Conservation (phyloP, 2,888 invertebrate genomes). For the Caenorhabditis macrosperma region DNA sequence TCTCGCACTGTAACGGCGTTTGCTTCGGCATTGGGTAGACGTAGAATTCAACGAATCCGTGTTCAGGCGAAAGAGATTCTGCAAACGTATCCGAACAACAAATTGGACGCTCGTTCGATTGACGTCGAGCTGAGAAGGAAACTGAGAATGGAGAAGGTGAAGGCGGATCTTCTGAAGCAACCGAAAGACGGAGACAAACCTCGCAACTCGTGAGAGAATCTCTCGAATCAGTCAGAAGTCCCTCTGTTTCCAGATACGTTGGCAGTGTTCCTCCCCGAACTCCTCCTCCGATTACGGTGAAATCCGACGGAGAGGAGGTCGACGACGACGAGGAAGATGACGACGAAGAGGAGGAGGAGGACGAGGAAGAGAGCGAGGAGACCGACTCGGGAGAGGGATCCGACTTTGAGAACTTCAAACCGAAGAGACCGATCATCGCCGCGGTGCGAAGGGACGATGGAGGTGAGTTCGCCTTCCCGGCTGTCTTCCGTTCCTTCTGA, state of each 20-base stretch:
- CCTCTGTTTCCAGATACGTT: constrained; percentile 56
- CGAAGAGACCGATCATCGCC: constrained; percentile 57
- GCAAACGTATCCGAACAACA: constrained; percentile 58
- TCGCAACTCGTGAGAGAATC: constrained; percentile 29
- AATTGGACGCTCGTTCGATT: constrained; percentile 39
- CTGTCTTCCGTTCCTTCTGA: not conserved
- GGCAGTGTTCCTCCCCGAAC: constrained; percentile 73
- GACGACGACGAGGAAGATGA: constrained; percentile 76
- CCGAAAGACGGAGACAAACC: constrained; percentile 59
- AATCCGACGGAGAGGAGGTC: constrained; percentile 69
- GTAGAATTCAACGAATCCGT: not conserved
- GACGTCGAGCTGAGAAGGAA: constrained; percentile 56
- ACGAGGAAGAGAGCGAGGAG: constrained; percentile 52
- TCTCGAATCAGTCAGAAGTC: not conserved
- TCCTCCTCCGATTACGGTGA: constrained; percentile 68
- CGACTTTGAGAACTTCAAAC: constrained; percentile 61
- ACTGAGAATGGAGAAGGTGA: constrained; percentile 56
- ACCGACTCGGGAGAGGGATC: constrained; percentile 61
- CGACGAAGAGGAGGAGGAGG: constrained; percentile 68
- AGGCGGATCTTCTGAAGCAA: constrained; percentile 54
- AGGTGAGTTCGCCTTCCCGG: constrained; percentile 39
- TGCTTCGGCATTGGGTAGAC: not conserved
- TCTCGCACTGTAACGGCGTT: not conserved
- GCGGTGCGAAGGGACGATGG: constrained; percentile 64
- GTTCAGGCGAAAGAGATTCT: constrained; percentile 58